Evolutionary conservation across 2,888 invertebrate genomes (phyloP).

Genomic region (Tachina lurida): DNA sequence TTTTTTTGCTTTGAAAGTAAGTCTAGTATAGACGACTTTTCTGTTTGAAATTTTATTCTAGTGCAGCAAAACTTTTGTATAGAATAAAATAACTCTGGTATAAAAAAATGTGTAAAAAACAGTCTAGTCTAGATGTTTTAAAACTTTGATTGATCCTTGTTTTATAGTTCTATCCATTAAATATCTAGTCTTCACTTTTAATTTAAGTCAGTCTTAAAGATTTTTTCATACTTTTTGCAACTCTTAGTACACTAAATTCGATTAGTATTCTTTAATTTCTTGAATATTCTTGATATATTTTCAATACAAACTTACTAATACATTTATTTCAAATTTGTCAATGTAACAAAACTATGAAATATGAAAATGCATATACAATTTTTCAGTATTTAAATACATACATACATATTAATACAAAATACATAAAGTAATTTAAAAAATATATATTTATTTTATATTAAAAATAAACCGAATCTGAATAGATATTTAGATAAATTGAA

Average conservation of each 20-base stretch:
- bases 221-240: slow-evolving; percentile 4
- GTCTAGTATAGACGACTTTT: neutral
- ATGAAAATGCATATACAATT: neutral
- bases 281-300: slow-evolving; percentile 14
- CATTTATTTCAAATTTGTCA: slow-evolving; percentile 21
- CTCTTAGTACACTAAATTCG: neutral
- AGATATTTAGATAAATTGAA: slow-evolving; percentile 32
- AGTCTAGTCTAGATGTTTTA: neutral
- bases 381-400: slow-evolving; percentile 45
- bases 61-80: neutral
- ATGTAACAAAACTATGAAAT: neutral
- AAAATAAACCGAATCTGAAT: slow-evolving; percentile 12
- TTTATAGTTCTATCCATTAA: slow-evolving; percentile 2
- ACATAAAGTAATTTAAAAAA: slow-evolving; percentile 15
- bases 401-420: slow-evolving; percentile 1
- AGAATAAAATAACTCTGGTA: neutral
- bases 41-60: neutral
- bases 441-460: slow-evolving; percentile 41
- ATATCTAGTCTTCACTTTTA: slow-evolving; percentile 35
- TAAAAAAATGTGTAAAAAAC: neutral
- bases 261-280: slow-evolving; percentile 9
- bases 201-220: slow-evolving; percentile 16
- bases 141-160: neutral
- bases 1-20: neutral
- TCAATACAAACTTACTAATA: slow-evolving; percentile 7